Percentiles rank a stretch among this genome's conserved stretches.
These are phyloP conservation scores for Troides helena DNA, from an alignment of 2,888 invertebrate species.

Conservation along the genomic window DNA sequence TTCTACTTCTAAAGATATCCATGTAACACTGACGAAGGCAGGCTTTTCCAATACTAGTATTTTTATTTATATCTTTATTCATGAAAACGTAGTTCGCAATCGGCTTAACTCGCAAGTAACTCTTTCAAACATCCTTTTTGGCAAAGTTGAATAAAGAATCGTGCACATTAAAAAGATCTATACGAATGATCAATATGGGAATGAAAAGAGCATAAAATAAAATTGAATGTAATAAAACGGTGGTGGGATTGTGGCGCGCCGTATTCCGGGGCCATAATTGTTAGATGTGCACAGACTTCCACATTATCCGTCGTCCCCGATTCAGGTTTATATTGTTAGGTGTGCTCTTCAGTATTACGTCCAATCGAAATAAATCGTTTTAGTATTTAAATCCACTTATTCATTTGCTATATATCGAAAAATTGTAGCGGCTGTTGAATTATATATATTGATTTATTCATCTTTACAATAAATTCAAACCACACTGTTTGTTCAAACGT, in stretches of 20 bases:
- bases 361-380: slow-evolving; percentile 54
- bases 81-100: neutral
- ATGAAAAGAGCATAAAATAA: slow-evolving; percentile 64
- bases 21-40: too few species aligned
- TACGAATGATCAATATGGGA: slow-evolving; percentile 38
- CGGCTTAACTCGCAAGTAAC: neutral
- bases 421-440: neutral
- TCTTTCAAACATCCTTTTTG: neutral
- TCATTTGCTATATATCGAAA: neutral
- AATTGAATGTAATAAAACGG: slow-evolving; percentile 71
- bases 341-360: slow-evolving; percentile 46
- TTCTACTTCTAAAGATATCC: too few species aligned
- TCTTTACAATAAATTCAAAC: too few species aligned
- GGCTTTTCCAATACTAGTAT: too few species aligned
- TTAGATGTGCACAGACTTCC: slow-evolving; percentile 36
- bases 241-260: slow-evolving; percentile 50
- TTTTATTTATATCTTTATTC: too few species aligned
- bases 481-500: too few species aligned
- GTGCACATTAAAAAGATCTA: slow-evolving; percentile 56
- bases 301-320: slow-evolving; percentile 47
- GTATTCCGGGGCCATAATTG: slow-evolving; percentile 51
- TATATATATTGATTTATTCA: neutral
- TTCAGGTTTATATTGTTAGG: slow-evolving; percentile 51
- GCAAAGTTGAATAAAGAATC: slow-evolving; percentile 22
- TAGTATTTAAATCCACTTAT: slow-evolving; percentile 43